Base-by-base conservation (phyloP, 2,888 invertebrate genomes). In the Biston stratarius region DNA sequence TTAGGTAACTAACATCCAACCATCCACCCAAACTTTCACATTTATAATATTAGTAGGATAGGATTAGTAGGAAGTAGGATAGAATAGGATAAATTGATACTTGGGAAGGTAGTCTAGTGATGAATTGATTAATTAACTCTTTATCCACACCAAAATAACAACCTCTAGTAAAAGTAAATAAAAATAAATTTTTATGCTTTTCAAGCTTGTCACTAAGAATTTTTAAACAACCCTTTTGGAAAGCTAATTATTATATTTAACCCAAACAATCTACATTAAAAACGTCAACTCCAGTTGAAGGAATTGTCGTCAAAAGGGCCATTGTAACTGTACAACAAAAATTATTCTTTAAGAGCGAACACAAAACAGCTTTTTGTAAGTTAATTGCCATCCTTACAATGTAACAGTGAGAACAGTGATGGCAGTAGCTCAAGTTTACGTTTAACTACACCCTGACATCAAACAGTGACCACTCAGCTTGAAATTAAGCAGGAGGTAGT, bases 351-450 rank as follows among this genome's bases (percentile, higher is more conserved):
- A 57, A 52, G 61, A 67, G 69, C 55, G 61, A 68, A 71, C 69
- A 70, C 69, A 64, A 69, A 70, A 73, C 67, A 72, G 69, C 70
- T 74, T 74, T 76, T 71, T 67, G 63, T 66, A 58, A 71, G 73
- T 70, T 73, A 74, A 73, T 76, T 76, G 72, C 70, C 68, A 62
- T 70, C 65, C 69, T 73, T 71, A 70, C 64, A 72, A 70, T 64
- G 65, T 62, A 49, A 65, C 53, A 42, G 61, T 15, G 42, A 5
- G 10, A 11, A 45, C 33, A 47, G 14, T 60, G n/a, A 14, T 3
- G 53, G 9, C 59, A 67, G 63, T 64, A 65, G 24, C 24, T 3
- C 24, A 24, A 24, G 3, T 24, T 24, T 24, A 3, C 24, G 24
- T 24, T 24, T 24, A 24, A 24, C 24, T 2, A 24, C 24, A 24